Base-by-base conservation (phyloP, 2,888 invertebrate genomes). In the Lingula anatina region DNA sequence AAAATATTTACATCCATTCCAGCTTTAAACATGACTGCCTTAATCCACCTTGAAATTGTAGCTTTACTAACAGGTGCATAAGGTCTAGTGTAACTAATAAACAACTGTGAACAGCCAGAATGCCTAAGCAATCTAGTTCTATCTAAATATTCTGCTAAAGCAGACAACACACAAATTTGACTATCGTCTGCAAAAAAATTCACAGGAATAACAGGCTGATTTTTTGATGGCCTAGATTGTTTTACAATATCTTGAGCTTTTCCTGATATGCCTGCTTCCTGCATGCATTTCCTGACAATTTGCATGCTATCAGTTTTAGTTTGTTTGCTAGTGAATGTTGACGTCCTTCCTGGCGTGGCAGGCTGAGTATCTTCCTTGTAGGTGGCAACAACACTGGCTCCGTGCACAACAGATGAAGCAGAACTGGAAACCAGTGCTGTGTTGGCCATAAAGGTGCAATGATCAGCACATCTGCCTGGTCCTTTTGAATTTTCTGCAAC, bases 371-470 rank as follows among this genome's bases (percentile, higher is more conserved):
- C n/a, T n/a, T n/a, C n/a, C n/a, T n/a, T n/a, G n/a, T n/a, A n/a
- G n/a, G n/a, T n/a, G n/a, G n/a, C n/a, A n/a, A n/a, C n/a, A n/a
- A n/a, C n/a, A n/a, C n/a, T n/a, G n/a, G n/a, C n/a, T n/a, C n/a
- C n/a, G n/a, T n/a, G n/a, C n/a, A n/a, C n/a, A n/a, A n/a, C n/a
- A n/a, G n/a, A n/a, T n/a, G n/a, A n/a, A n/a, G n/a, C n/a, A n/a
- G 18, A 5, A 23, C 35, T 21, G 48, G 44, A 26, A 26, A 49
- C 45, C n/a, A n/a, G n/a, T n/a, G n/a, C n/a, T n/a, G n/a, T n/a
- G n/a, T n/a, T n/a, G n/a, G n/a, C n/a, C n/a, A n/a, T n/a, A n/a
- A n/a, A n/a, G n/a, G n/a, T n/a, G n/a, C n/a, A n/a, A n/a, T n/a
- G n/a, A n/a, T n/a, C n/a, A n/a, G n/a, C n/a, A n/a, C n/a, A n/a